phyloP scores from a whole-genome alignment of 30 jellyfish, hydroid and myxozoan genomes.

The Aurelia sp. region DNA sequence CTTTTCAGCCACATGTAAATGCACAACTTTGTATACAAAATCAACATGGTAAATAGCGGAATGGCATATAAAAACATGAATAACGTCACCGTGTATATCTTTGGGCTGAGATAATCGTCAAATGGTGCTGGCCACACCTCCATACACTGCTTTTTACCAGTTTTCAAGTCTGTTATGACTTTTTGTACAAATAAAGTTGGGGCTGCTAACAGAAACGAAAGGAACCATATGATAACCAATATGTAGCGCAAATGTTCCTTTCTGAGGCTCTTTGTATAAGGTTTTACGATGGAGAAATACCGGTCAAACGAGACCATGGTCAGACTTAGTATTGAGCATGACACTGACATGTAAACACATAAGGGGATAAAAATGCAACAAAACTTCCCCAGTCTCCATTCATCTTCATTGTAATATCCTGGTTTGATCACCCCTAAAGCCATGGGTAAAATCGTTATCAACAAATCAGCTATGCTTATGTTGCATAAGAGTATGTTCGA shows the following conservation, averaged over 20 bases:
- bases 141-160: constrained; percentile 48
- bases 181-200: constrained; percentile 75
- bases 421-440: constrained; percentile 59
- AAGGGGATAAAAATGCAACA: constrained; percentile 60
- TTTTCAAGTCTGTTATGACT: constrained; percentile 20
- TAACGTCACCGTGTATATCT: constrained; percentile 66
- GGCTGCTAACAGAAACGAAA: constrained; percentile 57
- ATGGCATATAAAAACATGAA: constrained; percentile 62
- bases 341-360: constrained; percentile 76
- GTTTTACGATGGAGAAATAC: constrained; percentile 60
- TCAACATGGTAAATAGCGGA: constrained; percentile 63
- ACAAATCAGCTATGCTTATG: constrained; percentile 73
- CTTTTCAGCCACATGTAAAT: constrained; percentile 45
- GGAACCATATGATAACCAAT: constrained; percentile 65
- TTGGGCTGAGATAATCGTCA: constrained; percentile 48
- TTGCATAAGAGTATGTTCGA: constrained; percentile 75
- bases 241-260: constrained; percentile 1
- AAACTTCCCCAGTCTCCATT: constrained; percentile 78
- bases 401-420: constrained; percentile 32
- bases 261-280: constrained; percentile 44
- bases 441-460: constrained; percentile 79
- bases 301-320: constrained; percentile 75
- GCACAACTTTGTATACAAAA: constrained; percentile 66
- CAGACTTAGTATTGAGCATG: constrained; percentile 73
- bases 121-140: constrained; percentile 87